phyloP scores from a whole-genome alignment of 1,140 invertebrate genomes.

The Bicyclus anynana region DNA sequence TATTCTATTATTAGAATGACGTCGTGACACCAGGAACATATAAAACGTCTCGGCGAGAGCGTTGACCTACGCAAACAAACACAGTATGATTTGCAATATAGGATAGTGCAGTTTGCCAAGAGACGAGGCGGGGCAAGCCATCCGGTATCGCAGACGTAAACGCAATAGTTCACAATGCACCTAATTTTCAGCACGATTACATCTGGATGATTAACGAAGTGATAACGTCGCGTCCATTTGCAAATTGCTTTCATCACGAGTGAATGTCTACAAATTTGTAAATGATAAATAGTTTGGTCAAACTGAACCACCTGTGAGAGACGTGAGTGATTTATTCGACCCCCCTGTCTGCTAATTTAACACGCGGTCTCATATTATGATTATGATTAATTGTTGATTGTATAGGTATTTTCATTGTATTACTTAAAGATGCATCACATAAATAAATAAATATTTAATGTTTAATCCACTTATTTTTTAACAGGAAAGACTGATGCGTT shows the following conservation, averaged over 20 bases:
- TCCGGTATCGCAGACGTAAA: slow-evolving; percentile 48
- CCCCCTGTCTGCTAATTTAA: slow-evolving; percentile 6
- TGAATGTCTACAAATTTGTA: slow-evolving; percentile 36
- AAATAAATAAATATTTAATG: too few species aligned
- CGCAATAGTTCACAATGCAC: slow-evolving; percentile 9
- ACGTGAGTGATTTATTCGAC: slow-evolving; percentile 58
- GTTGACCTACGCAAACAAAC: slow-evolving; percentile 72
- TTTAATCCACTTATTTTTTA: too few species aligned
- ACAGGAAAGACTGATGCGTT: too few species aligned
- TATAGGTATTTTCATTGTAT: too few species aligned
- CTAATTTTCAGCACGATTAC: slow-evolving; percentile 20
- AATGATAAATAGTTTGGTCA: slow-evolving; percentile 48
- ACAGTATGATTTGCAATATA: slow-evolving; percentile 70
- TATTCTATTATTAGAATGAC: slow-evolving; percentile 72
- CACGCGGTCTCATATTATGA: slow-evolving; percentile 3
- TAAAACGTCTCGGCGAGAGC: slow-evolving; percentile 65
- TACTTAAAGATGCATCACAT: too few species aligned
- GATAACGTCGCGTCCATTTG: slow-evolving; percentile 22
- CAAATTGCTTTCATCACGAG: slow-evolving; percentile 36
- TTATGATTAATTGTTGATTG: background rate
- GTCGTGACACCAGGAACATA: slow-evolving; percentile 73
- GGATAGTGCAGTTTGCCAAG: slow-evolving; percentile 71
- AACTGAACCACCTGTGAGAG: slow-evolving; percentile 33
- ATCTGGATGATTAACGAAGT: slow-evolving; percentile 9
- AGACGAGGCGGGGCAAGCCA: slow-evolving; percentile 53